Evolutionary conservation across 37 sponge, comb jelly and placozoan species (phyloP).

Genomic region (Axinella damicornis): DNA sequence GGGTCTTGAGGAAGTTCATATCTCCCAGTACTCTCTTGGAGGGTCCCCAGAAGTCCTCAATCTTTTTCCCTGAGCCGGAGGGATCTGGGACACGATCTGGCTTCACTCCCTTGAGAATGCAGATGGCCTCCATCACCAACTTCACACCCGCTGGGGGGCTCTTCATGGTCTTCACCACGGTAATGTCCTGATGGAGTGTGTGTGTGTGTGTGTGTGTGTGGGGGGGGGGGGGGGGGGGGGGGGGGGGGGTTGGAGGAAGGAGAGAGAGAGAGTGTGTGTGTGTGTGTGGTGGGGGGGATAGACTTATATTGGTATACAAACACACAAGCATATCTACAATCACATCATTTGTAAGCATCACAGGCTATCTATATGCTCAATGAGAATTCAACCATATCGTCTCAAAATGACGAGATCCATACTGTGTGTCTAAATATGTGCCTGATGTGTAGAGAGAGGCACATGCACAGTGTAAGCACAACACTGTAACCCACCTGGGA

Average conservation of each 20-base stretch:
- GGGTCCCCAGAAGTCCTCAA: slow-evolving; percentile 98
- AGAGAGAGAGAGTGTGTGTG: neutral
- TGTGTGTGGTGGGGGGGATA: too few relatives aligned
- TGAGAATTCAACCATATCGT: too few relatives aligned
- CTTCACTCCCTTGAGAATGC: slow-evolving; percentile 94
- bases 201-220: neutral
- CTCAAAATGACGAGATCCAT: too few relatives aligned
- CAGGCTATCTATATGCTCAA: too few relatives aligned
- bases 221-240: neutral
- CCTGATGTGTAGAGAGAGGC: too few relatives aligned
- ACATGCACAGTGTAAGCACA: too few relatives aligned
- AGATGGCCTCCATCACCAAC: slow-evolving; percentile 97
- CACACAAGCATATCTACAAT: neutral
- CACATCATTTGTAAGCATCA: too few relatives aligned
- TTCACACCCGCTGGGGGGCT: slow-evolving; percentile 92
- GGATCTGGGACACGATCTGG: slow-evolving; percentile 93
- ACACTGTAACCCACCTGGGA: slow-evolving; percentile 49
- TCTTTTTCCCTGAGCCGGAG: slow-evolving; percentile 91
- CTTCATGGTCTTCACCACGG: slow-evolving; percentile 96
- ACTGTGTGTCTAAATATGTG: neutral
- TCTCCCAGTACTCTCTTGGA: slow-evolving; percentile 93
- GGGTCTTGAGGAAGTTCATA: slow-evolving; percentile 90
- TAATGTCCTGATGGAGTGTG: slow-evolving; percentile 71
- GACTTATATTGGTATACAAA: slow-evolving; percentile 1
- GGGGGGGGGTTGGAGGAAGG: neutral